phyloP scores from a whole-genome alignment of 2,797 vertebrate genomes.

The Neoniphon sammara region DNA sequence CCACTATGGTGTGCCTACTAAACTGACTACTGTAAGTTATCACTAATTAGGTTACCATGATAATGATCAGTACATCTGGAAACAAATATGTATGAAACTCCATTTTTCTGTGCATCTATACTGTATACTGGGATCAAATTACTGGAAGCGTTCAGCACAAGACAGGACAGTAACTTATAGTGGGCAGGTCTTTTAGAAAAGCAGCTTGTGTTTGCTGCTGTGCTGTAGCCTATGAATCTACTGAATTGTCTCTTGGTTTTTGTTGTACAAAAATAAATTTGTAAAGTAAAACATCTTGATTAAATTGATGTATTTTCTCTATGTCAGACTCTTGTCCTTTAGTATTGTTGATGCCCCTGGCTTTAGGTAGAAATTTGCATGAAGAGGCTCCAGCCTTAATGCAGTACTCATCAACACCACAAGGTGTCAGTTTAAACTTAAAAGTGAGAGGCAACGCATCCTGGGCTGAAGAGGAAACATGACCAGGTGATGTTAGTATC shows the following conservation, averaged over 20 bases:
- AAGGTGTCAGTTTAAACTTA: slow-evolving; percentile 48
- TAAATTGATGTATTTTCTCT: slow-evolving; percentile 62
- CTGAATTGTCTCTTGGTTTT: slow-evolving; percentile 24
- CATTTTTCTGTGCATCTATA: slow-evolving; percentile 15
- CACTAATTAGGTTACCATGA: not conserved
- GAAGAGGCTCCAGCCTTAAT: not conserved
- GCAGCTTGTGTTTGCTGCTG: slow-evolving; percentile 35
- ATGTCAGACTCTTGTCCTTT: slow-evolving; percentile 8
- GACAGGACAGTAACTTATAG: not conserved
- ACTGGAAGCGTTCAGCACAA: slow-evolving; percentile 8
- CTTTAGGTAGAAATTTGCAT: too few species aligned
- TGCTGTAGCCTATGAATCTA: slow-evolving; percentile 7
- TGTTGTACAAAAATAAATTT: slow-evolving; percentile 42
- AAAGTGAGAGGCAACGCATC: not conserved
- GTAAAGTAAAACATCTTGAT: slow-evolving; percentile 54
- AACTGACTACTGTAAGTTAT: not conserved
- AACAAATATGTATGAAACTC: slow-evolving; percentile 3
- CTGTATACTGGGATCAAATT: not conserved
- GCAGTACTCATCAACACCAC: slow-evolving; percentile 59
- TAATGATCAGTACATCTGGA: not conserved
- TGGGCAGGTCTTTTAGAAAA: slow-evolving; percentile 20
- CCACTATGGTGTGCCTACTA: not conserved
- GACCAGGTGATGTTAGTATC: not conserved
- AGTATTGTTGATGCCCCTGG: not conserved
- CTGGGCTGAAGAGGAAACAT: not conserved